These are phyloP conservation scores for Diaphora mendica DNA, from an alignment of 2,888 invertebrate genomes.

Conservation along the genomic window DNA sequence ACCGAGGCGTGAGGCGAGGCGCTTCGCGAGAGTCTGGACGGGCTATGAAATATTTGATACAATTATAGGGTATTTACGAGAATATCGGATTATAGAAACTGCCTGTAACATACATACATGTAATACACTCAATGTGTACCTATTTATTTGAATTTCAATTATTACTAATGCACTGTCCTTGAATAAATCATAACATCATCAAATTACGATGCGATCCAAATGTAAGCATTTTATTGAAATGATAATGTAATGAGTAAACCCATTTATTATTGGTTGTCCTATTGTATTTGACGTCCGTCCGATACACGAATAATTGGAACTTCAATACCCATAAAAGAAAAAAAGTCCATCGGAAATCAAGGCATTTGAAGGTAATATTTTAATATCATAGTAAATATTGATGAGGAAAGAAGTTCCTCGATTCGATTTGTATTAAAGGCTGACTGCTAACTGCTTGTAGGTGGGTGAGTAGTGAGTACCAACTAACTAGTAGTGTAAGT, in stretches of 20 bases:
- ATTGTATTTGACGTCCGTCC: slow-evolving; percentile 6
- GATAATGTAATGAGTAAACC: slow-evolving; percentile 4
- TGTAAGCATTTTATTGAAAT: slow-evolving; percentile 10
- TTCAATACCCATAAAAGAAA: neutral
- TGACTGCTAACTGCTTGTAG: too few relatives aligned
- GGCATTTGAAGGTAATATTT: neutral
- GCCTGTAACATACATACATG: neutral
- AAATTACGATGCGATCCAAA: slow-evolving; percentile 17
- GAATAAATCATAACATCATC: slow-evolving; percentile 21
- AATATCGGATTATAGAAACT: neutral
- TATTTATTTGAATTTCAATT: slow-evolving; percentile 10
- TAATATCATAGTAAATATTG: neutral
- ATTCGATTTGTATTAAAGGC: neutral
- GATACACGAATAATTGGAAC: neutral
- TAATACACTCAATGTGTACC: neutral
- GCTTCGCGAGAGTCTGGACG: too few relatives aligned
- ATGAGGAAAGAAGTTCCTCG: neutral
- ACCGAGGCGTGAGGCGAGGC: too few relatives aligned
- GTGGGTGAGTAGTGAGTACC: neutral
- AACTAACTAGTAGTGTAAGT: neutral
- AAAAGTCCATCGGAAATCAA: neutral
- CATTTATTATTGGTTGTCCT: slow-evolving; percentile 8
- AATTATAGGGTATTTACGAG: neutral
- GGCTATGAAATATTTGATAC: neutral
- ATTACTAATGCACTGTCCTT: slow-evolving; percentile 13